phyloP scores from a whole-genome alignment of 2,888 invertebrate genomes.

The Portevinia maculata region DNA sequence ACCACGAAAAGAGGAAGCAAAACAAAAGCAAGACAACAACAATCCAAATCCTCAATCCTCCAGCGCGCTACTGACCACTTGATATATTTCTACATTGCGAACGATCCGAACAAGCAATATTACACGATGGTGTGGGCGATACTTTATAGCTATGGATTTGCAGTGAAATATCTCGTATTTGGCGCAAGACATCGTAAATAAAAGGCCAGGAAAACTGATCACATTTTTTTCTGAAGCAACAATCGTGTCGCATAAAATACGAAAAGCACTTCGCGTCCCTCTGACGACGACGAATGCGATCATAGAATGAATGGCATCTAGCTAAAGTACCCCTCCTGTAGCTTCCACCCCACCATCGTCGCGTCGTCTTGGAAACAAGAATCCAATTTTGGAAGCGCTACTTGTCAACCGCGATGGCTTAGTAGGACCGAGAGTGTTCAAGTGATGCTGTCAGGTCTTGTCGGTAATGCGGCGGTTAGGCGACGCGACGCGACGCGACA shows the following conservation, averaged over 20 bases:
- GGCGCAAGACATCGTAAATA: slow-evolving; percentile 73
- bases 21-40: slow-evolving; percentile 64
- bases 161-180: slow-evolving; percentile 72
- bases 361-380: too few species aligned
- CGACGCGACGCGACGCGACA: slow-evolving; percentile 40
- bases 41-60: slow-evolving; percentile 74
- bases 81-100: slow-evolving; percentile 75
- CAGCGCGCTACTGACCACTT: slow-evolving; percentile 76
- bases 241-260: slow-evolving; percentile 74
- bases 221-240: slow-evolving; percentile 68
- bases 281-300: slow-evolving; percentile 15
- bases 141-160: slow-evolving; percentile 75
- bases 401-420: slow-evolving; percentile 65
- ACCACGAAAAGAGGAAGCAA: slow-evolving; percentile 73
- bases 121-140: slow-evolving; percentile 76
- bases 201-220: slow-evolving; percentile 72
- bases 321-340: slow-evolving; percentile 1
- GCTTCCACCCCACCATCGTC: slow-evolving; percentile 13
- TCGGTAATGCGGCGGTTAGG: too few species aligned
- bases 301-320: slow-evolving; percentile 64
- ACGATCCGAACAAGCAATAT: slow-evolving; percentile 75
- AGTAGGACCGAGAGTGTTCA: slow-evolving; percentile 68
- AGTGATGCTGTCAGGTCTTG: slow-evolving; percentile 61
- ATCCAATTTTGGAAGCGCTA: slow-evolving; percentile 73
- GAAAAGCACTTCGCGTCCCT: slow-evolving; percentile 57